A percentile compares a stretch with the other conserved stretches of the same genome.
Conservation (phyloP, 2,888 invertebrate genomes). For the Encarsia formosa region DNA sequence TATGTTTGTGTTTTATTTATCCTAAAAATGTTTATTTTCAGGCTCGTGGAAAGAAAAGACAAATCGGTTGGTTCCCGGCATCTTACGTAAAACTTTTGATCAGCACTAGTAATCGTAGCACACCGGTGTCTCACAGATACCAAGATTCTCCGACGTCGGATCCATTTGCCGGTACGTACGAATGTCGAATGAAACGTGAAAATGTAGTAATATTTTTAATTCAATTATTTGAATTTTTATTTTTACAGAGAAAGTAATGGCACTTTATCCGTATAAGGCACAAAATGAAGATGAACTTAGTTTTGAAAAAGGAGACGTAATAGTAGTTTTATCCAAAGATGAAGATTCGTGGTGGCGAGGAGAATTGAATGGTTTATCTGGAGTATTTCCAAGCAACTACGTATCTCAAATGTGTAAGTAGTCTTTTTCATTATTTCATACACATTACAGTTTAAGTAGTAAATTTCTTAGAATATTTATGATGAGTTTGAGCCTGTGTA, state of each 20-base stretch:
- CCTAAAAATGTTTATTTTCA: conserved; percentile 30
- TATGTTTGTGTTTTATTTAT: background rate
- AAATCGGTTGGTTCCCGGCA: conserved; percentile 99
- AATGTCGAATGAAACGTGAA: background rate
- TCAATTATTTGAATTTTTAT: conserved; percentile 3
- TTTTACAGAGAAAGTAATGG: conserved; percentile 76
- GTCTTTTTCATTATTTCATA: conserved; percentile 1
- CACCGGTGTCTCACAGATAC: conserved; percentile 49
- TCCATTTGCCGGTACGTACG: conserved; percentile 22
- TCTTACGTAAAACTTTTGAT: conserved; percentile 79
- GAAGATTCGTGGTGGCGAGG: conserved; percentile 99
- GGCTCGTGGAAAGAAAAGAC: conserved; percentile 76
- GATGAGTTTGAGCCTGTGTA: conserved; percentile 23
- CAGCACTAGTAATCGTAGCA: conserved; percentile 49
- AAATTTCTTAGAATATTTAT: conserved; percentile 23
- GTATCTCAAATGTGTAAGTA: conserved; percentile 74
- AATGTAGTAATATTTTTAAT: conserved; percentile 2
- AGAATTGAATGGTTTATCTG: conserved; percentile 82
- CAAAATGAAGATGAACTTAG: conserved; percentile 93
- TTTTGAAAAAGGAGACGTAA: conserved; percentile 87
- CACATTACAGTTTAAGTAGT: conserved; percentile 8
- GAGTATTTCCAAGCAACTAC: conserved; percentile 95
- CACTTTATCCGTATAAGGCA: conserved; percentile 89
- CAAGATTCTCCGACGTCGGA: conserved; percentile 43
- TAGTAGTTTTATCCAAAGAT: conserved; percentile 82